Percentiles rank a stretch among this genome's conserved stretches.
These are phyloP conservation scores for Dermolepida albohirtum DNA, from an alignment of 2,888 invertebrate genomes.

Conservation along the genomic window DNA sequence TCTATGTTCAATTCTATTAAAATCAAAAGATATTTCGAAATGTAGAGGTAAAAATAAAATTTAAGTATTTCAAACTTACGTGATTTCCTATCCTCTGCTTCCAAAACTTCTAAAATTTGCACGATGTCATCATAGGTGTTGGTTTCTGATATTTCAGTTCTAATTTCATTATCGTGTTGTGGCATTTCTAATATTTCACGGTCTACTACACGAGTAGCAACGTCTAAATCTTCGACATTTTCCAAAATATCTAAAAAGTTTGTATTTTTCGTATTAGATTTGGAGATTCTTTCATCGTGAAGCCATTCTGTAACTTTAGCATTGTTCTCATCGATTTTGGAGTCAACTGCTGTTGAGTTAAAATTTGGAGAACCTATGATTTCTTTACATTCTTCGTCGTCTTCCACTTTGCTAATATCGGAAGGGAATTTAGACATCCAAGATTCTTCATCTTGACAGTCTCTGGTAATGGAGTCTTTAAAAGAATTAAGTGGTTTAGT, in stretches of 20 bases:
- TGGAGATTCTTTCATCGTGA: conserved; percentile 3
- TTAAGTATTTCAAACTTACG: conserved; percentile 54
- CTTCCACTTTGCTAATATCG: conserved; percentile 10
- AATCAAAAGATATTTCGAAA: neutral
- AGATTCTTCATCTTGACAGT: conserved; percentile 52
- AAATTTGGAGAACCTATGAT: conserved; percentile 1
- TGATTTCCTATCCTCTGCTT: conserved; percentile 64
- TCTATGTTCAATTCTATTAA: conserved; percentile 58
- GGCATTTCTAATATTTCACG: conserved; percentile 43
- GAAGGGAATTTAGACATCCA: conserved; percentile 55
- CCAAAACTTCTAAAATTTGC: conserved; percentile 65
- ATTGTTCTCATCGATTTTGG: conserved; percentile 7
- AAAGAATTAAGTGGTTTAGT: conserved; percentile 49
- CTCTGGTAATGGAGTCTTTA: conserved; percentile 46
- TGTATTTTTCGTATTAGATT: conserved; percentile 12
- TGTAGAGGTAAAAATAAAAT: neutral
- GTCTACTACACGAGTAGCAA: conserved; percentile 27
- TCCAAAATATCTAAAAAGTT: conserved; percentile 56
- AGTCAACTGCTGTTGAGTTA: conserved; percentile 1
- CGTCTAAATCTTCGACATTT: conserved; percentile 51
- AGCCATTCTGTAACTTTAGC: conserved; percentile 30
- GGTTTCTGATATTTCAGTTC: conserved; percentile 43
- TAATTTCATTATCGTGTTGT: conserved; percentile 48
- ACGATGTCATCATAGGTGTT: conserved; percentile 65
- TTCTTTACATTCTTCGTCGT: conserved; percentile 7